Conservation (phyloP, 1,140 invertebrate species). For the Drosophila orosa region DNA sequence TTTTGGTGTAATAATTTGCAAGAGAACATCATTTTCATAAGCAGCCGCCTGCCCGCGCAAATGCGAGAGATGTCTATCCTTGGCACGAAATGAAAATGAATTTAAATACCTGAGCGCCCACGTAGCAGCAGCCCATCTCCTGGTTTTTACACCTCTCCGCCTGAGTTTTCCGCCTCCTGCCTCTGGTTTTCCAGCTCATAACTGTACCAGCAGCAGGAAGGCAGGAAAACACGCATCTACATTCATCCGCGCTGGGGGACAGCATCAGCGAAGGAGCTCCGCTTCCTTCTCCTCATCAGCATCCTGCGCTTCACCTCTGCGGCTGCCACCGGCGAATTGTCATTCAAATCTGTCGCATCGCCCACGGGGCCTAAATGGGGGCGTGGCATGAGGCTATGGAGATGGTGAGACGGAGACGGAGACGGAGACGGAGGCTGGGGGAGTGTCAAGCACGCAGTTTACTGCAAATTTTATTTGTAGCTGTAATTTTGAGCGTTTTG, state of each 20-base stretch:
- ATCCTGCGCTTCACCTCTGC: slow-evolving; percentile 13
- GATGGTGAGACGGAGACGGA: not conserved
- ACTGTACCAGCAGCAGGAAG: slow-evolving; percentile 32
- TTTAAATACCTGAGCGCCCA: slow-evolving; percentile 71
- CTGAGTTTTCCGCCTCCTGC: not conserved
- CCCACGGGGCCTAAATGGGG: slow-evolving; percentile 29
- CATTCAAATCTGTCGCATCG: slow-evolving; percentile 69
- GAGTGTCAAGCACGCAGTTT: slow-evolving; percentile 55
- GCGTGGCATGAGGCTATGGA: not conserved
- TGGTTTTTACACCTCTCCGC: slow-evolving; percentile 2
- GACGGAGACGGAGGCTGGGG: not conserved
- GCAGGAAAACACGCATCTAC: slow-evolving; percentile 43
- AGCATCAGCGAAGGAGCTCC: not conserved
- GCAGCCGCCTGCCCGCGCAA: slow-evolving; percentile 37
- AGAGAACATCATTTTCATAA: slow-evolving; percentile 66
- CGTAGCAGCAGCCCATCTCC: slow-evolving; percentile 6
- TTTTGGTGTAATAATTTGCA: slow-evolving; percentile 70
- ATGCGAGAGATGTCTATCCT: slow-evolving; percentile 63
- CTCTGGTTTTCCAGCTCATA: slow-evolving; percentile 23
- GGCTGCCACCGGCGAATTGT: slow-evolving; percentile 62
- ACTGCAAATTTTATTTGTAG: slow-evolving; percentile 75
- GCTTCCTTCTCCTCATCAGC: not conserved
- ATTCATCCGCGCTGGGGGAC: slow-evolving; percentile 24
- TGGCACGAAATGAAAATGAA: slow-evolving; percentile 68
- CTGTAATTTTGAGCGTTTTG: slow-evolving; percentile 79